These are phyloP conservation scores for Accipiter minullus DNA, from an alignment of 2,797 vertebrate species.

Conservation along the genomic window DNA sequence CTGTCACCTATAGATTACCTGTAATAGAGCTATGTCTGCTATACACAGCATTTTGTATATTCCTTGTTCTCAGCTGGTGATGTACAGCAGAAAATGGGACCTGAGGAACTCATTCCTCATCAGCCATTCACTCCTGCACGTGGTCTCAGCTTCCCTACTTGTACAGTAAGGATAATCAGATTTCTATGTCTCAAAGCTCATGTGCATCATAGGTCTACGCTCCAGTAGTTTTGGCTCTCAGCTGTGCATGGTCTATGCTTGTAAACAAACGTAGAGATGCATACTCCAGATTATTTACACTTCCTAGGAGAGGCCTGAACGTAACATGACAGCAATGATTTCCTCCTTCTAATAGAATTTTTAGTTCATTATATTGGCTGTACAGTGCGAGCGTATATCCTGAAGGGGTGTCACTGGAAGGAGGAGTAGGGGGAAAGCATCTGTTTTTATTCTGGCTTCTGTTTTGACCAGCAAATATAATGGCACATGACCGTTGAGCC, in stretches of 20 bases:
- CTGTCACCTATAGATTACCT: not conserved
- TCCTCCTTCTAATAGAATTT: slow-evolving; percentile 66
- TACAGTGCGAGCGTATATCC: slow-evolving; percentile 50
- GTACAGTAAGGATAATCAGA: not conserved
- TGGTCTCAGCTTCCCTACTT: not conserved
- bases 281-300: not conserved
- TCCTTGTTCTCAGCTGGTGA: not conserved
- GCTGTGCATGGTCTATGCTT: rapidly evolving
- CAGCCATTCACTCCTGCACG: not conserved
- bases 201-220: not conserved
- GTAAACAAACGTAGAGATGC: not conserved
- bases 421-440: slow-evolving; percentile 23
- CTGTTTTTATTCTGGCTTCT: slow-evolving; percentile 79
- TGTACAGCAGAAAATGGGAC: not conserved
- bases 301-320: slow-evolving; percentile 5
- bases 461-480: slow-evolving; percentile 74
- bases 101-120: not conserved
- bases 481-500: slow-evolving; percentile 76
- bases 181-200: not conserved
- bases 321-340: slow-evolving; percentile 35
- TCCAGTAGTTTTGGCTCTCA: not conserved
- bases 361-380: slow-evolving; percentile 53
- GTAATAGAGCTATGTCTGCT: not conserved
- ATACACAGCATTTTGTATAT: not conserved
- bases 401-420: slow-evolving; percentile 50